Percentiles rank a stretch among this genome's conserved stretches.
Conservation (phyloP, 2,888 invertebrate genomes). For the Andrena hattorfiana region DNA sequence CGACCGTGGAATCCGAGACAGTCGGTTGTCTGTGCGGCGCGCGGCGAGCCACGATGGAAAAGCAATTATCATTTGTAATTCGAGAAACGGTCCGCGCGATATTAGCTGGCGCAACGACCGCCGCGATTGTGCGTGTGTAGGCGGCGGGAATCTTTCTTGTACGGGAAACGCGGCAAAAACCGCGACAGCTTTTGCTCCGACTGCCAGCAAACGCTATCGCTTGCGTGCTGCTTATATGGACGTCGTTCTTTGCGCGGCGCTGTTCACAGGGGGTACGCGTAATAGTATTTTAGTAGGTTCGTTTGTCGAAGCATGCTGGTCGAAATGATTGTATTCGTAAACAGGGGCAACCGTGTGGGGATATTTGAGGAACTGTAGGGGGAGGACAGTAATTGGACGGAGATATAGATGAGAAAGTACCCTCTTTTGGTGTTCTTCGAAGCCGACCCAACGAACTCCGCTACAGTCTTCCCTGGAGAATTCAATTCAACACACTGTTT, state of each 20-base stretch:
- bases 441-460: no score
- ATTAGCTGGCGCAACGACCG: constrained; percentile 30
- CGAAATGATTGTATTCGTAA: background rate
- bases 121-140: constrained; percentile 33
- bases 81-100: constrained; percentile 40
- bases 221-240: background rate
- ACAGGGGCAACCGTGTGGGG: background rate
- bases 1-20: constrained; percentile 68
- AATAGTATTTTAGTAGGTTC: background rate
- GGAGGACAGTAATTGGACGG: background rate
- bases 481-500: no score
- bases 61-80: constrained; percentile 65
- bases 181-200: constrained; percentile 20
- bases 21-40: constrained; percentile 39
- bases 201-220: constrained; percentile 18
- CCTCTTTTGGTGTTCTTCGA: no score
- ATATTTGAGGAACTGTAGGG: background rate
- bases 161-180: constrained; percentile 10
- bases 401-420: background rate
- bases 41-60: constrained; percentile 19
- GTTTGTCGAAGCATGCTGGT: background rate
- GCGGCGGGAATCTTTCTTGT: constrained; percentile 14
- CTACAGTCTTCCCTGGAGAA: no score
- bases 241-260: background rate
- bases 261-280: background rate